phyloP scores from a whole-genome alignment of 2,888 invertebrate species.

The Lasioglossum oenotherae region DNA sequence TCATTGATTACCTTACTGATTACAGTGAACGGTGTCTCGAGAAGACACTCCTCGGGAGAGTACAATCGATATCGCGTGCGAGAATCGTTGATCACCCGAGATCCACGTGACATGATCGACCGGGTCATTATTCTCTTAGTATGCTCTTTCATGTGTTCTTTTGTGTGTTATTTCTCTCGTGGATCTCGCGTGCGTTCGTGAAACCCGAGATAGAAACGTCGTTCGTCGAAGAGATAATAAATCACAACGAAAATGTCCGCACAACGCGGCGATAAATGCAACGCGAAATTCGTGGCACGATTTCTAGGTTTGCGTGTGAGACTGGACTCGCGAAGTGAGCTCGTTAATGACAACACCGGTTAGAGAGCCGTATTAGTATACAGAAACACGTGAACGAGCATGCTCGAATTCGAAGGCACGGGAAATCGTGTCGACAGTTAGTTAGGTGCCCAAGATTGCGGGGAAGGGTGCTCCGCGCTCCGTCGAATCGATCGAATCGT shows the following conservation, averaged over 20 bases:
- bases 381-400: constrained; percentile 4
- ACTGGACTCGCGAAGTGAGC: background rate
- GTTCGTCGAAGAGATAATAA: background rate
- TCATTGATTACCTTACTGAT: constrained; percentile 39
- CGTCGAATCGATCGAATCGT: background rate
- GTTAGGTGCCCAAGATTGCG: background rate
- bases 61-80: background rate
- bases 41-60: background rate
- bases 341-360: background rate
- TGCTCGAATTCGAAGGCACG: background rate
- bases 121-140: too few species aligned
- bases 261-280: constrained; percentile 11
- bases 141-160: too few species aligned
- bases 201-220: background rate
- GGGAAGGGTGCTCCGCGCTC: background rate
- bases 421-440: background rate
- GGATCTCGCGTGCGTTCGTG: background rate
- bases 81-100: background rate
- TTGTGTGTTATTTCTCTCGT: background rate
- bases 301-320: background rate
- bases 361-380: background rate
- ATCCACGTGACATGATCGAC: background rate
- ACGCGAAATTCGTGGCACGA: constrained; percentile 23
- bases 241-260: constrained; percentile 22
- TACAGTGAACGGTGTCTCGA: constrained; percentile 36